These are phyloP conservation scores for Geophilus truncorum DNA, from an alignment of 2,888 invertebrate genomes.

Conservation along the genomic window DNA sequence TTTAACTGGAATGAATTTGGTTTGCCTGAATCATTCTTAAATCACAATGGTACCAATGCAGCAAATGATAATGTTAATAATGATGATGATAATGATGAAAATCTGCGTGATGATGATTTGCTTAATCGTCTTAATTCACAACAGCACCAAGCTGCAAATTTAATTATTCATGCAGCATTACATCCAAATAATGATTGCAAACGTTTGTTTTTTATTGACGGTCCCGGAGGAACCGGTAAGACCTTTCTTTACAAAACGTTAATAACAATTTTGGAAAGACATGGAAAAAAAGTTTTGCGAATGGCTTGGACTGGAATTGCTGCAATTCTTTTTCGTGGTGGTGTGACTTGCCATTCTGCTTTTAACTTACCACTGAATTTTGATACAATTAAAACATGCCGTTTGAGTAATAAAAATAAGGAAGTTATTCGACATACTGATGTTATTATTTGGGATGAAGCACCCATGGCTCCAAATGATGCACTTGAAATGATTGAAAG, in stretches of 20 bases:
- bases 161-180: background rate
- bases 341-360: background rate
- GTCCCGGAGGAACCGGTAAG: background rate
- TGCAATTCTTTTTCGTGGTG: background rate
- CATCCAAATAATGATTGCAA: no score
- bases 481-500: background rate
- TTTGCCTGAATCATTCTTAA: no score
- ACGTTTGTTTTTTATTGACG: background rate
- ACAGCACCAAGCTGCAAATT: no score
- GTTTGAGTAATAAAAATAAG: background rate
- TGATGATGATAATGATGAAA: no score
- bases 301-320: background rate
- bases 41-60: no score
- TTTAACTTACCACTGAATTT: background rate
- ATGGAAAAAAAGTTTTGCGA: slow-evolving; percentile 44
- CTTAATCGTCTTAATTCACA: no score
- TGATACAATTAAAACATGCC: background rate
- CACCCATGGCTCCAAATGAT: background rate
- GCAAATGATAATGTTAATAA: no score
- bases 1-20: no score
- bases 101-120: no score
- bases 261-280: background rate
- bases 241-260: background rate
- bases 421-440: background rate
- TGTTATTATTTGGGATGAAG: background rate